These are phyloP conservation scores for Marmota monax DNA, from an alignment of 2,113 vertebrate genomes.

Conservation along the genomic window DNA sequence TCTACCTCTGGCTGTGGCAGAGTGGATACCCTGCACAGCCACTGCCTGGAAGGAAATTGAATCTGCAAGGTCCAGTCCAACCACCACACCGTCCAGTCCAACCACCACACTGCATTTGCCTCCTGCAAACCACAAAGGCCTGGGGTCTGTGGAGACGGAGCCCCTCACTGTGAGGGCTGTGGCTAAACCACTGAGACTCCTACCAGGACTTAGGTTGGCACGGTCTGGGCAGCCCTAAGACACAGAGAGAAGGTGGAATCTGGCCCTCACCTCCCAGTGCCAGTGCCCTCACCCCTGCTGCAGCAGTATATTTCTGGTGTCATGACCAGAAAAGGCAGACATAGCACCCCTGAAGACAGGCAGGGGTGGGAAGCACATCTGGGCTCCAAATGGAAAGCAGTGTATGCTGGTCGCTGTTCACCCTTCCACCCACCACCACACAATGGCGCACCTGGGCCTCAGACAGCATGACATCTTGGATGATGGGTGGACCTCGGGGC, in stretches of 20 bases:
- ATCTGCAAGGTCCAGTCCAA: background rate
- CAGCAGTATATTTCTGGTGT: background rate
- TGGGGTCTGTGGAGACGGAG: background rate
- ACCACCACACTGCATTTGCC: background rate
- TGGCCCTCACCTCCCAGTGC: background rate
- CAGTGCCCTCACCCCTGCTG: rapidly evolving
- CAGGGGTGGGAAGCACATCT: background rate
- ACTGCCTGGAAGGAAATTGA: background rate
- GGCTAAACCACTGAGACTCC: background rate
- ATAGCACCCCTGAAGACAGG: background rate
- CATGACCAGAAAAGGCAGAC: background rate
- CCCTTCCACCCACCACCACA: background rate
- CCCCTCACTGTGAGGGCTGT: background rate
- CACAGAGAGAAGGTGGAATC: background rate
- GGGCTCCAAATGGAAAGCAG: background rate
- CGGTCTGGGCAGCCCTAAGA: background rate
- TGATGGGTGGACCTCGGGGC: conserved; percentile 92
- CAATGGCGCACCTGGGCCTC: conserved; percentile 93
- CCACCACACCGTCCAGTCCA: too few relatives aligned
- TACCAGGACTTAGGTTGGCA: background rate
- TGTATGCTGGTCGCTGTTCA: rapidly evolving
- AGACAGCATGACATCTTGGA: conserved; percentile 93
- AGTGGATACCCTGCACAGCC: background rate
- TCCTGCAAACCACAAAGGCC: background rate
- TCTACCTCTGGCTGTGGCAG: background rate